Evolutionary conservation across 2,797 vertebrate species (phyloP).

Genomic region (Intellagama lesueurii): DNA sequence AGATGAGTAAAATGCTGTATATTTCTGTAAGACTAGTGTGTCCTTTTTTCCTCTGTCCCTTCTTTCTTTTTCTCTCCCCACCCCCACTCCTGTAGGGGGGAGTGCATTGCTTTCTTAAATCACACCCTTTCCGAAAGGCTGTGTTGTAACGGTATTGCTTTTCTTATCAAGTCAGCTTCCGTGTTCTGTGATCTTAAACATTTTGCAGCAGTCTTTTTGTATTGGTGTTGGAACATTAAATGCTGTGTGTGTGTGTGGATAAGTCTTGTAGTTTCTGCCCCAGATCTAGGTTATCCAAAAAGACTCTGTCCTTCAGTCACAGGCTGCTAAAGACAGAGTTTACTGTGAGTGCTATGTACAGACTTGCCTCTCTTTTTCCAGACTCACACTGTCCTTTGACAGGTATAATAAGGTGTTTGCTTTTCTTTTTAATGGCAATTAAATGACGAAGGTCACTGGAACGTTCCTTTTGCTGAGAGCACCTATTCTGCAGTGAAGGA

Average conservation of each 20-base stretch:
- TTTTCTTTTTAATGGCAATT: constrained; percentile 70
- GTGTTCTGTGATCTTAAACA: constrained; percentile 41
- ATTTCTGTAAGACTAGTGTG: background rate
- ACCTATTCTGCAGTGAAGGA: background rate
- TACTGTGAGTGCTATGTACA: constrained; percentile 21
- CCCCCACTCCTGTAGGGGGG: background rate
- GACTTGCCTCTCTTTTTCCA: constrained; percentile 25
- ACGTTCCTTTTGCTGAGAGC: constrained; percentile 81
- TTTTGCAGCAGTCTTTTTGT: constrained; percentile 15
- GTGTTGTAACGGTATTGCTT: constrained; percentile 40
- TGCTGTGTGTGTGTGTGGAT: no score
- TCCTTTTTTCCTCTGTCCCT: background rate
- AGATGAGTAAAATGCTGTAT: background rate
- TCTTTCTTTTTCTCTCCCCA: background rate
- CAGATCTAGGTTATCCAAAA: constrained; percentile 17
- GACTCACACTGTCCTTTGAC: constrained; percentile 5
- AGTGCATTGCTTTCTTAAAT: background rate
- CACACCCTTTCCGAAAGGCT: constrained; percentile 40
- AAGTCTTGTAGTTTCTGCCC: constrained; percentile 47
- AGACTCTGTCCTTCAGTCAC: constrained; percentile 28
- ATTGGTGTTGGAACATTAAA: constrained; percentile 45
- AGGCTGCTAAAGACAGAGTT: constrained; percentile 52
- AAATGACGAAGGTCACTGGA: constrained; percentile 92
- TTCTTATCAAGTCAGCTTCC: constrained; percentile 55
- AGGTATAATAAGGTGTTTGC: constrained; percentile 50